phyloP scores from a whole-genome alignment of 2,888 invertebrate species.

The Drosophila rubida region DNA sequence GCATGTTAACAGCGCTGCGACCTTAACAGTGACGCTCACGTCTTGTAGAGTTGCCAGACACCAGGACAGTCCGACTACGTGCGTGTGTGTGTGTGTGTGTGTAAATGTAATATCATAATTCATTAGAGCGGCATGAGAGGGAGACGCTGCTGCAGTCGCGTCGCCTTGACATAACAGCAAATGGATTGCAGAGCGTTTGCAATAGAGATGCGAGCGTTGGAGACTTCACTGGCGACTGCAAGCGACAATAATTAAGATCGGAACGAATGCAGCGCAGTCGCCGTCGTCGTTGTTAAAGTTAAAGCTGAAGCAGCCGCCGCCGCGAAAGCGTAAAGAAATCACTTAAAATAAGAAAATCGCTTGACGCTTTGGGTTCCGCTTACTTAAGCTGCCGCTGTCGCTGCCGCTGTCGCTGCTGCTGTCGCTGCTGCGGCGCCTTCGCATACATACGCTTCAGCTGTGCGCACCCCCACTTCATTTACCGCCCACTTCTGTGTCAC shows the following conservation, averaged over 20 bases:
- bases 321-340: constrained; percentile 78
- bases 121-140: constrained; percentile 67
- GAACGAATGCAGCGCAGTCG: constrained; percentile 52
- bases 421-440: neutral
- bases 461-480: constrained; percentile 23
- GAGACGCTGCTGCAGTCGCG: constrained; percentile 10
- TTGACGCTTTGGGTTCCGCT: constrained; percentile 61
- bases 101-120: constrained; percentile 71
- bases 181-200: constrained; percentile 51
- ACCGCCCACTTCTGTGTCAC: constrained; percentile 24
- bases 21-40: constrained; percentile 34
- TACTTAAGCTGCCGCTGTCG: constrained; percentile 40
- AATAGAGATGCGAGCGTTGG: constrained; percentile 18
- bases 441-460: neutral
- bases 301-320: constrained; percentile 34
- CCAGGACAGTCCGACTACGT: neutral
- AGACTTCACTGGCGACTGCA: constrained; percentile 47
- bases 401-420: neutral
- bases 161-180: constrained; percentile 66
- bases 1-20: constrained; percentile 29
- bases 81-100: neutral
- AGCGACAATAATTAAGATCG: constrained; percentile 77
- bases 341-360: constrained; percentile 65
- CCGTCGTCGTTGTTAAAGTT: constrained; percentile 13
- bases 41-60: constrained; percentile 55